Evolutionary conservation across 2,113 vertebrate genomes (phyloP), one percentile per base, ranked within the genome.

Genomic region (Urocynchramus pylzowi): DNA sequence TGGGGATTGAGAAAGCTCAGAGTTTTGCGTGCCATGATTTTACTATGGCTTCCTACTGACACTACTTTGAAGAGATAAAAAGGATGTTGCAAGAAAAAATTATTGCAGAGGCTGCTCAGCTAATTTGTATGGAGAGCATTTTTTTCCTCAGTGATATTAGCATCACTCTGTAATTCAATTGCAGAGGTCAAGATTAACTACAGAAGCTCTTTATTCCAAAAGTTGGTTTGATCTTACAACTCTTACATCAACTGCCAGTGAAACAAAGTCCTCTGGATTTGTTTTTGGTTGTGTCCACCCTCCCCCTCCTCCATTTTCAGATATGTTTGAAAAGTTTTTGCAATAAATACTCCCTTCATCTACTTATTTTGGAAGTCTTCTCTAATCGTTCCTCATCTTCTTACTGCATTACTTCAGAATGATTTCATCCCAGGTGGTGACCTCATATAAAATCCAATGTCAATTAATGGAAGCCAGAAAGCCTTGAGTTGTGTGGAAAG

Each of bases 391-490:
- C 71, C 90, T 92, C 84, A 92, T 96, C 70, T 87, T 90, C 65
- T 95, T 82, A 83, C 50, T 92, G 63, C 92, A 97, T 90, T 92
- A 76, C 84, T 97, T 84, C 79, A 96, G 95, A 96, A 97, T 97
- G 82, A 97, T 97, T 97, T 97, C 95, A 97, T 97, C 49, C 79
- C 94, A 97, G 87, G 87, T 97, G 93, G 64, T 92, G 87, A 96
- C 70, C 89, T 95, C 89, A 95, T 74, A 94, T 90, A 96, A 97
- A 97, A 95, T 45, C 50, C 42, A 89, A 37, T 61, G 70, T 90
- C 91, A 96, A 94, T 96, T 95, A 96, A 87, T 53, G 67, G 76
- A 96, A 97, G 56, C 64, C 90, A 93, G 87, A 97, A 97, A 92
- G 37, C n/a, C 73, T 91, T 86, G 23, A 57, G 35, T 82, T 93